Conservation (phyloP, 1,140 invertebrate genomes). For the Hypothenemus hampei region DNA sequence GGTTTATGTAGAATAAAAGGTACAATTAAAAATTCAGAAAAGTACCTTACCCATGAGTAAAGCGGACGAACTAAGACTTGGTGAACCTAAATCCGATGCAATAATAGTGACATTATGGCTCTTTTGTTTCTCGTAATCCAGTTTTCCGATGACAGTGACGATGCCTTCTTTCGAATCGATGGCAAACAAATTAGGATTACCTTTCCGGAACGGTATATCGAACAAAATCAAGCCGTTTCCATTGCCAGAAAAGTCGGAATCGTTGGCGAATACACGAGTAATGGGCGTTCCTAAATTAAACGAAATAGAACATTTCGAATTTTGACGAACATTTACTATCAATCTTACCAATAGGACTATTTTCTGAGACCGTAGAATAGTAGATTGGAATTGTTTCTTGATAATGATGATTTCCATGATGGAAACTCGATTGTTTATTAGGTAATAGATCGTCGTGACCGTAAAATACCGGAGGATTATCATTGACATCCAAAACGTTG, state of each 20-base stretch:
- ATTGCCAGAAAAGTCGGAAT: constrained; percentile 77
- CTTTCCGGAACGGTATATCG: constrained; percentile 58
- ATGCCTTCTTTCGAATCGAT: constrained; percentile 77
- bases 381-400: constrained; percentile 60
- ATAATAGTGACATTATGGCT: constrained; percentile 72
- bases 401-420: constrained; percentile 50
- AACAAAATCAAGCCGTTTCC: constrained; percentile 77
- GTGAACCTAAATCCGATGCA: constrained; percentile 77
- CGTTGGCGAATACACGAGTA: constrained; percentile 71
- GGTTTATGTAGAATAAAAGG: neutral
- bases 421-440: constrained; percentile 48
- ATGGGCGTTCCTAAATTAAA: constrained; percentile 51
- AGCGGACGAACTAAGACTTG: constrained; percentile 72
- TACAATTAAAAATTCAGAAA: too few relatives aligned
- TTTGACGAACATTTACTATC: neutral
- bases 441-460: constrained; percentile 59
- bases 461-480: constrained; percentile 68
- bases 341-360: constrained; percentile 55
- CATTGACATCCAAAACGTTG: constrained; percentile 74
- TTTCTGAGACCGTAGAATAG: constrained; percentile 62
- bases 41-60: constrained; percentile 49
- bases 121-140: constrained; percentile 66
- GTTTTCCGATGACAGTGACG: constrained; percentile 64
- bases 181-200: constrained; percentile 61
- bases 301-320: neutral